Evolutionary conservation across 2,113 vertebrate genomes (phyloP), one percentile per base, ranked within the genome.

Genomic region (Coturnix japonica): DNA sequence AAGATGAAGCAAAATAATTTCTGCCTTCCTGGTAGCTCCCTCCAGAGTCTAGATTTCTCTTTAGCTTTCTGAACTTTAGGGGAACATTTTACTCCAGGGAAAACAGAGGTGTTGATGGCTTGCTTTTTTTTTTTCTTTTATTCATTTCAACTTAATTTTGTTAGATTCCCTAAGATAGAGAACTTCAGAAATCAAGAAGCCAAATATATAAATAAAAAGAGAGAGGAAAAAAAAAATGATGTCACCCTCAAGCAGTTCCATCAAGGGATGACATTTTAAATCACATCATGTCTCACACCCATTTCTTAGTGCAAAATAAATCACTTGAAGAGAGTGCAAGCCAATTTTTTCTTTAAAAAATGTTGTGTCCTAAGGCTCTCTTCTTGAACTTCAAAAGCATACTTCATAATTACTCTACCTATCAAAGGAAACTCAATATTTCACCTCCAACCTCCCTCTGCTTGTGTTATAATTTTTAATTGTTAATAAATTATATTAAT

Each of bases 261-360:
- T 97, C 97, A 97, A 97, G 97, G 98, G 98, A 98, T 99, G 96
- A 98, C 98, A 96, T 98, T 98, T 99, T 98, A 99, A 99, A 99
- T 99, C 98, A 99, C 97, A 98, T 98, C 97, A 97, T 99, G 98
- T 98, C 98, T 98, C 98, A 97, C 98, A 98, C 98, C 97, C 97
- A 98, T 98, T 98, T 98, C 98, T 97, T 97, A 90, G 92, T 97
- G 95, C 97, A 98, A 98, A 98, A 98, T 99, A 99, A 99, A 99
- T 99, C 98, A 98, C 91, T 98, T 95, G 98, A 98, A 98, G 98
- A 98, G 98, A 98, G 98, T 97, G 97, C 97, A 98, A 98, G 98
- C 98, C 97, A 98, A 98, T 98, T 98, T 98, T 97, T 97, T 95
- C 97, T 98, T 98, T 97, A 93, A 97, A 96, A 97, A 98, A 98